Evolutionary conservation across 2,113 vertebrate genomes (phyloP).

Genomic region (Psephotus haematonotus): DNA sequence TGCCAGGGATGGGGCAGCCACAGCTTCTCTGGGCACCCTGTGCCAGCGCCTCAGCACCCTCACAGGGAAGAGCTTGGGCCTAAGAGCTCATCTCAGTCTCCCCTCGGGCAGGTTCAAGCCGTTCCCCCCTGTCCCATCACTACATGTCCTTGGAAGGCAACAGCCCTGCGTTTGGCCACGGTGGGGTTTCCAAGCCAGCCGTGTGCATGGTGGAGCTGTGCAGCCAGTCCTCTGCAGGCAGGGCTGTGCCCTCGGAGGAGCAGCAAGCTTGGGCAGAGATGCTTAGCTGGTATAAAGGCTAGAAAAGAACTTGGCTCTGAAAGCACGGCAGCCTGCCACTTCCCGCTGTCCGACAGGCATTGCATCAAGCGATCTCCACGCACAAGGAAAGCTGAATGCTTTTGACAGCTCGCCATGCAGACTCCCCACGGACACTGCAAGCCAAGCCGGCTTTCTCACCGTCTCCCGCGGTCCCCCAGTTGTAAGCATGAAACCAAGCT

Average conservation of each 20-base stretch:
- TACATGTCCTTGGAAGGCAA: neutral
- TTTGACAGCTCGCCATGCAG: neutral
- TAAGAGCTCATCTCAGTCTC: neutral
- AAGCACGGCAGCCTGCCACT: neutral
- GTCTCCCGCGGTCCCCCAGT: neutral
- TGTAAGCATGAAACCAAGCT: constrained; percentile 19
- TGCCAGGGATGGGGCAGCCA: too few relatives aligned
- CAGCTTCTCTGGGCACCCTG: too few relatives aligned
- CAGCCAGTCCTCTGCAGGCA: neutral
- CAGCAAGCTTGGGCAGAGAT: neutral
- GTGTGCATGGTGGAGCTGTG: fast-evolving
- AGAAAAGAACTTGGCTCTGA: neutral
- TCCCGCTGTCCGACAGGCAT: neutral
- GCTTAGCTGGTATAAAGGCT: neutral
- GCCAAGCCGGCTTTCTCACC: neutral
- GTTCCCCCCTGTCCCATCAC: neutral
- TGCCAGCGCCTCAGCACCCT: too few relatives aligned
- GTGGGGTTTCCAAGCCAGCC: neutral
- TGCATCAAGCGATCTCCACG: neutral
- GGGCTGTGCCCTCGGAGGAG: neutral
- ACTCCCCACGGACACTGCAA: neutral
- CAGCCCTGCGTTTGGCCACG: neutral
- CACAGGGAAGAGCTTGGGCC: neutral
- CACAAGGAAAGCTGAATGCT: neutral
- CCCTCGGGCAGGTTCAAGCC: neutral